Evolutionary conservation across 2,888 invertebrate species (phyloP).

Genomic region (Tipula confusa): DNA sequence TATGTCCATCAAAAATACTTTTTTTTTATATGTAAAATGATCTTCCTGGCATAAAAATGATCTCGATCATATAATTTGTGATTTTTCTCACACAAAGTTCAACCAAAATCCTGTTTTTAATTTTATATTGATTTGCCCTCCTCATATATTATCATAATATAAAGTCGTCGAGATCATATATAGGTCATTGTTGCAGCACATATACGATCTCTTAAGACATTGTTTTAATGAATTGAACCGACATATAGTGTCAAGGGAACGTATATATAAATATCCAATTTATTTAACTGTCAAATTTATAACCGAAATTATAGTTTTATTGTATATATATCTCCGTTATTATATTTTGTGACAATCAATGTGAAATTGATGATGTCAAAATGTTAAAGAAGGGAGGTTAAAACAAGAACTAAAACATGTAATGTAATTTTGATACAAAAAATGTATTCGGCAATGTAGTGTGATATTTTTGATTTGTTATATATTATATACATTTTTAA

Average conservation of each 20-base stretch:
- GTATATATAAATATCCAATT: neutral
- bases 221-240: neutral
- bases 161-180: neutral
- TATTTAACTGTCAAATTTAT: slow-evolving; percentile 12
- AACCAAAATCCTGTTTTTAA: slow-evolving; percentile 6
- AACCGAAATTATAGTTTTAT: slow-evolving; percentile 12
- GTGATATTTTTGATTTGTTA: neutral
- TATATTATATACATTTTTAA: too few relatives aligned
- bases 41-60: slow-evolving; percentile 5
- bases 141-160: neutral
- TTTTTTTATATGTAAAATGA: neutral
- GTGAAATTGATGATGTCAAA: slow-evolving; percentile 20
- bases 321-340: neutral
- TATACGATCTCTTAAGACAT: neutral
- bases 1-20: neutral
- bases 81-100: slow-evolving; percentile 12
- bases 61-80: neutral
- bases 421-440: neutral
- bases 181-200: neutral
- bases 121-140: slow-evolving; percentile 25
- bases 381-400: neutral
- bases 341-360: neutral
- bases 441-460: neutral
- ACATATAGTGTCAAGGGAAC: neutral
- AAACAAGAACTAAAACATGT: neutral